Evolutionary conservation across 2,797 vertebrate species (phyloP).

Genomic region (Enteromius mattozi): DNA sequence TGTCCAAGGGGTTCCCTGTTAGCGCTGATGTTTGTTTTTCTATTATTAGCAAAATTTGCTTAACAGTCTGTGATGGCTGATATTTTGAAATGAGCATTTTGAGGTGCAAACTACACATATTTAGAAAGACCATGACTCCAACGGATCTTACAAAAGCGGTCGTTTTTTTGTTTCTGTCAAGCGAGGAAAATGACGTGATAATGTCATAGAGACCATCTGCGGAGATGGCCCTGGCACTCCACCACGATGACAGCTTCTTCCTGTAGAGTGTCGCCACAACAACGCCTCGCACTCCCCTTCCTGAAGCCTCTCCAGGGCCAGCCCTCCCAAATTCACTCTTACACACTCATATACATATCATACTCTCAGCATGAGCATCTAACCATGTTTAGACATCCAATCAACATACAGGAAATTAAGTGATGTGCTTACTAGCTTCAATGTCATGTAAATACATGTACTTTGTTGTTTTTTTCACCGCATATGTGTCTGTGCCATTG

Average conservation of each 20-base stretch:
- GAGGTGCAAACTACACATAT: background rate
- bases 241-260: conserved; percentile 46
- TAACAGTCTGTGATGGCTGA: background rate
- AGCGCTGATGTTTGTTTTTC: background rate
- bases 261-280: conserved; percentile 38
- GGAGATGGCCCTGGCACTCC: conserved; percentile 41
- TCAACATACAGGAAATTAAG: background rate
- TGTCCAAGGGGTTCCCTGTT: background rate
- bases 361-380: conserved; percentile 7
- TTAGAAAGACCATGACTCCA: background rate
- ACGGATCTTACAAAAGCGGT: background rate
- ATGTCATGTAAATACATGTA: background rate
- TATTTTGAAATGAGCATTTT: background rate
- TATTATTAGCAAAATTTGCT: background rate
- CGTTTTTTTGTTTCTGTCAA: conserved; percentile 11
- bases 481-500: background rate
- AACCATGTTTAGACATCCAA: background rate
- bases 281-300: conserved; percentile 34
- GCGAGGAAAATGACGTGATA: conserved; percentile 41
- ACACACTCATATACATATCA: conserved; percentile 17
- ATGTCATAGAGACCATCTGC: conserved; percentile 43
- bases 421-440: background rate
- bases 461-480: background rate
- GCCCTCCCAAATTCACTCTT: conserved; percentile 36
- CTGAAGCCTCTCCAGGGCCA: conserved; percentile 36